These are phyloP conservation scores for Chaunax sp. DNA, from an alignment of 2,797 vertebrate species.

Conservation along the genomic window DNA sequence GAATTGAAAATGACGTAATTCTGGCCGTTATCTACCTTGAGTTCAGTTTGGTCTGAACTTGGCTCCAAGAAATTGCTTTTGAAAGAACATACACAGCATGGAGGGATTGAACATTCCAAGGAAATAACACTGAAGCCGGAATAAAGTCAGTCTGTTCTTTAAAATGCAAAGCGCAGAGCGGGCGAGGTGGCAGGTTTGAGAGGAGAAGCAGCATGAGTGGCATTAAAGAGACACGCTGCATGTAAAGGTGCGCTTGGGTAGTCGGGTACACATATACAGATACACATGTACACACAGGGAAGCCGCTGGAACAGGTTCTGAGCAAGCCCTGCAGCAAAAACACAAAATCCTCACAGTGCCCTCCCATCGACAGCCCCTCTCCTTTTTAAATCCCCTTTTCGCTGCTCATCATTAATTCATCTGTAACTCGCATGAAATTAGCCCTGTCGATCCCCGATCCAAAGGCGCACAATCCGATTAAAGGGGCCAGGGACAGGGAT, in stretches of 20 bases:
- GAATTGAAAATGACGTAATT: constrained; percentile 68
- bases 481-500: constrained; percentile 58
- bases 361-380: constrained; percentile 72
- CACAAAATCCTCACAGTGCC: constrained; percentile 77
- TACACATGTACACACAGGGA: constrained; percentile 21
- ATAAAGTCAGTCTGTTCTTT: constrained; percentile 49
- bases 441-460: constrained; percentile 70
- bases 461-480: constrained; percentile 73
- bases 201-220: constrained; percentile 48
- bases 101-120: constrained; percentile 32
- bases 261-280: constrained; percentile 32
- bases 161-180: constrained; percentile 32
- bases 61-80: constrained; percentile 50
- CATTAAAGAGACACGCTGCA: constrained; percentile 54
- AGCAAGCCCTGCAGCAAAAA: constrained; percentile 76
- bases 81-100: constrained; percentile 47
- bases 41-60: constrained; percentile 64
- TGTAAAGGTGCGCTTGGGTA: constrained; percentile 21
- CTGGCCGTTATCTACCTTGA: constrained; percentile 55
- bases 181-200: constrained; percentile 28
- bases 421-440: constrained; percentile 83
- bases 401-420: constrained; percentile 82
- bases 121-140: constrained; percentile 54
- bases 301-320: constrained; percentile 69
- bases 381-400: constrained; percentile 76